Evolutionary conservation across 2,888 invertebrate genomes (phyloP), one percentile per base, ranked within the genome.

Genomic region (Lithodes maja): DNA sequence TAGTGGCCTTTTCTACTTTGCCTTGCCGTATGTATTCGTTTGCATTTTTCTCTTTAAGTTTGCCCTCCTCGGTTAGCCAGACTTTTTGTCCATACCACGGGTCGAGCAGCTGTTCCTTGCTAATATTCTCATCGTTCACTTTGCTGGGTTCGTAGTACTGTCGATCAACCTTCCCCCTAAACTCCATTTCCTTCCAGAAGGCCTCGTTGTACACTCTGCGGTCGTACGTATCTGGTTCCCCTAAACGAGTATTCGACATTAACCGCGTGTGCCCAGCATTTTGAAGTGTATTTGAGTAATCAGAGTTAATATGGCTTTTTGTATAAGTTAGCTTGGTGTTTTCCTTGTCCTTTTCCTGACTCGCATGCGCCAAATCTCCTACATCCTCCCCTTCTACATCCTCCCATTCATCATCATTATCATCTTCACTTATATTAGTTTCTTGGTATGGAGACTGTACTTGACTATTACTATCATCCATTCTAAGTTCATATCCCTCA

Each of bases 401-500:
- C 17, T 49, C 49, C 17, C 77, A 9, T 49, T 77, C 50, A 77
- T 49, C 77, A 49, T 49, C 77, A 77, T 49, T 49, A 33, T 49
- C 50, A 77, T 50, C 49, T 33, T 49, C 49, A 77, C 49, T 77
- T 33, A 12, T 12, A 77, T 49, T 49, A 77, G 33, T 33, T 33
- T 33, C 33, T 33, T 33, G 33, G 33, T 33, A 33, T 33, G 33
- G 33, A 33, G 33, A 33, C 33, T 33, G 33, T 33, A 33, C 33
- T 33, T 53, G 53, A 79, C n/a, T 54, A 79, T 53, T n/a, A 79
- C 53, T n/a, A 79, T 53, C 15, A 71, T 71, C 71, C 71, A 12
- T 71, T 71, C 17, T 1, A 5, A 12, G 12, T 71, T 61, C 61
- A 33, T 33, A 33, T 61, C 17, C 17, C 71, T 71, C 71, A 1